phyloP scores from a whole-genome alignment of 2,113 vertebrate genomes.

The Lanius collurio region DNA sequence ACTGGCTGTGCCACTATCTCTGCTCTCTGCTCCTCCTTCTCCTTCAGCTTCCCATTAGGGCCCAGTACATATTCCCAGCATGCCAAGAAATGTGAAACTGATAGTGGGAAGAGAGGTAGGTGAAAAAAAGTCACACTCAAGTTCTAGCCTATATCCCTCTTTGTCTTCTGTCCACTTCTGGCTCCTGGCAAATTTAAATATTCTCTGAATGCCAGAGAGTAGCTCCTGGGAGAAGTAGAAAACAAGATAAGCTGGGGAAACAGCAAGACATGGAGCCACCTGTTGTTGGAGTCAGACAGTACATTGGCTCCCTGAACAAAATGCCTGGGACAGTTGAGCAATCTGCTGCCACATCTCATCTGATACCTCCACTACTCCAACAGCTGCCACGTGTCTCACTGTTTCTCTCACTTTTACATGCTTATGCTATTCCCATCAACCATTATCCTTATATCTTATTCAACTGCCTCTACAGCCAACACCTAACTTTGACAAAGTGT shows the following conservation, averaged over 20 bases:
- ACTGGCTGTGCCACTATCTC: not conserved
- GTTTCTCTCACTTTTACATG: not conserved
- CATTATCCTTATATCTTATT: not conserved
- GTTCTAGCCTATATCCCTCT: not conserved
- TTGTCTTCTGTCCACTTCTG: not conserved
- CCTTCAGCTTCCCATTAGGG: not conserved
- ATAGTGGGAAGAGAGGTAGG: not conserved
- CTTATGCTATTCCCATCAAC: rapidly evolving
- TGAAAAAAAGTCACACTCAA: not conserved
- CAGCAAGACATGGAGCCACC: not conserved
- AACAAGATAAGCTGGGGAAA: not conserved
- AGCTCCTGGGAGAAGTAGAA: not conserved
- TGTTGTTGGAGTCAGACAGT: not conserved
- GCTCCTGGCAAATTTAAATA: not conserved
- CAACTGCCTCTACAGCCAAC: not conserved
- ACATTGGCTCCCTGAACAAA: not conserved
- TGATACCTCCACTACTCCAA: not conserved
- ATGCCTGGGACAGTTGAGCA: not conserved
- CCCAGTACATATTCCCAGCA: not conserved
- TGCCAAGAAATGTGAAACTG: not conserved
- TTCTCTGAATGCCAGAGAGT: not conserved
- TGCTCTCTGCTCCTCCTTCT: not conserved
- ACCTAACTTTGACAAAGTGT: not conserved
- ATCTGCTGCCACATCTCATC: not conserved
- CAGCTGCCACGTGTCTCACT: not conserved